Base-by-base conservation (phyloP, 2,888 invertebrate genomes). In the Corbicula japonica region DNA sequence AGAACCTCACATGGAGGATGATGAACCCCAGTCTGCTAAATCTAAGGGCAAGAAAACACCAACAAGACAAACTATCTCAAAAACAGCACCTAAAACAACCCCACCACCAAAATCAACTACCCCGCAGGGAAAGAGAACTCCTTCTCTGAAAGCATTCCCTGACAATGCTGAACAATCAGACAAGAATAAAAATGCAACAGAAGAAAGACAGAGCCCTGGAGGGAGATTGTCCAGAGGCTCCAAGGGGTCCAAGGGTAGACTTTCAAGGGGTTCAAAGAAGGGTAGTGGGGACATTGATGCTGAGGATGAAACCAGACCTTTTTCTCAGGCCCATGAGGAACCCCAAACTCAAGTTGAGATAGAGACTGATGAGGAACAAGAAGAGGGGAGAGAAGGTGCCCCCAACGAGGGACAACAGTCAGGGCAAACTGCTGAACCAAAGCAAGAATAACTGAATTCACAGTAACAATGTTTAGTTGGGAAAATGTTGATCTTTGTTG, bases 261-360 rank as follows among this genome's bases (percentile, higher is more conserved):
- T 62, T 23, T 83, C 83, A 41, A 41, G 62, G 32, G 63, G 65
- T 3, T 80, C 78, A 15, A 78, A 76, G 34, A 78, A 77, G 54
- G 38, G 28, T 28, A 76, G 66, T 32, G 70, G 38, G 1, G 84
- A 83, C 18, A 32, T 75, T 18, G 76, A 76, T 26, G 83, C 60
- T 21, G 80, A 81, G 28, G 76, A 76, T 50, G 80, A 78, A 28
- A 72, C 65, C 18, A 54, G 83, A 48, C 81, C 69, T 21, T 75
- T 84, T 28, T 84, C 86, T 18, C 76, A 85, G 48, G 80, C 83
- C 30, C 83, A 84, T 61, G 85, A 85, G 58, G 84, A 86, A 35
- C 87, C 87, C 6, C 48, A 83, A 12, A 87, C 87, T 41, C 87
- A 87, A 44, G 79, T 87, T n/a, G 87, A 85, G 58, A 85, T 87